These are phyloP conservation scores for Cryptus viduatorius DNA, from an alignment of 2,888 invertebrate species.

Conservation along the genomic window DNA sequence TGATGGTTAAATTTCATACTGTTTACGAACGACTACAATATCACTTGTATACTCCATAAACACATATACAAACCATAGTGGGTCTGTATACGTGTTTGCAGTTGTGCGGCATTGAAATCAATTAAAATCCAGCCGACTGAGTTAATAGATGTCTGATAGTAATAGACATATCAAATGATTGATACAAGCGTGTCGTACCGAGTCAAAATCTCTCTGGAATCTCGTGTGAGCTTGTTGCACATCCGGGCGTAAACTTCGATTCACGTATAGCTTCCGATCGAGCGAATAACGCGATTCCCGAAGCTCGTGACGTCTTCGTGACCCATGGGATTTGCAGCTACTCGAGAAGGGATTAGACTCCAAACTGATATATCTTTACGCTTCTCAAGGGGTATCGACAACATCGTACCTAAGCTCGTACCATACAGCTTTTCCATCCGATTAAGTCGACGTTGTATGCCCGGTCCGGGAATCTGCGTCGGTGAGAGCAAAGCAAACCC, in stretches of 20 bases:
- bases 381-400: constrained; percentile 9
- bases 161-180: background rate
- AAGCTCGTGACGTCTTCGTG: constrained; percentile 20
- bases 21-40: constrained; percentile 30
- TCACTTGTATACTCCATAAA: constrained; percentile 27
- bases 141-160: background rate
- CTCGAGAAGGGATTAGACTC: constrained; percentile 15
- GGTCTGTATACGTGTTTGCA: background rate
- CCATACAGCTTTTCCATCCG: constrained; percentile 6
- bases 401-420: background rate
- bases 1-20: constrained; percentile 71
- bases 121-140: constrained; percentile 69
- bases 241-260: constrained; percentile 7
- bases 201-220: background rate
- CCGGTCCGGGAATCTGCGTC: background rate
- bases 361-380: constrained; percentile 1
- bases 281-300: constrained; percentile 12
- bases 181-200: background rate
- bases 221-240: background rate
- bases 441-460: background rate
- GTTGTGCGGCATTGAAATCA: constrained; percentile 47
- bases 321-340: constrained; percentile 27
- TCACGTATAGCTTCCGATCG: background rate
- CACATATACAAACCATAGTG: background rate
- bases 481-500: constrained; percentile 2